Evolutionary conservation across 2,888 invertebrate genomes (phyloP), one percentile per base, ranked within the genome.

Genomic region (Liopterus haemorrhoidalis): DNA sequence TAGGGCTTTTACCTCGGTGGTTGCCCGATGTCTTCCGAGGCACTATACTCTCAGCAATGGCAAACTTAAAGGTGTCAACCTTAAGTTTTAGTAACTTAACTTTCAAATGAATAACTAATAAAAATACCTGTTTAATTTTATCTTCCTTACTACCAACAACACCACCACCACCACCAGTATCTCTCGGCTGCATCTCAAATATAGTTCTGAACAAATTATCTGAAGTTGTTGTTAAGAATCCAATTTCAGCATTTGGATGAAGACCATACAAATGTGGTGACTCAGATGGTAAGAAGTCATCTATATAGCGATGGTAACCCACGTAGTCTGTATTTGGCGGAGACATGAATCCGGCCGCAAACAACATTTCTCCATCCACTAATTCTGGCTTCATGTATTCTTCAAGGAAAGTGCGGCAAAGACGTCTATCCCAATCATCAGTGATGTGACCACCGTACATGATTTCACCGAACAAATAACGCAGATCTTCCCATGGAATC

Each of bases 361-460:
- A 75, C 53, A 75, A 72, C 5, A 87, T 67, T 55, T 94, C 94
- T 12, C 90, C 91, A 55, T 94, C 93, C 46, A 91, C 79, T 64
- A 94, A 73, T 60, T 91, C 89, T 0, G 87, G 77, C 59, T 86
- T 83, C 80, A 95, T 84, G 64, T 86, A 93, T 61, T 90, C 92
- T 54, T 86, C 75, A 32, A 95, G 71, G 68, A 88, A 91, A 1
- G 85, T 87, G 39, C 83, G 76, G 60, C 94, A 95, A 3, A 95
- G 74, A 25, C 88, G 73, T 33, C 94, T 72, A 66, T 95, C 94
- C 91, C 93, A 94, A 66, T 95, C 94, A 61, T 95, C 94, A 0
- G 94, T 94, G 57, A 95, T 94, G 62, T 95, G 95, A 0, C 95
- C 95, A 1, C 94, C 94, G 61, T 95, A 95, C 94, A 95, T 94